These are phyloP conservation scores for Drosophila oshimai DNA, from an alignment of 1,140 invertebrate genomes.

Conservation along the genomic window DNA sequence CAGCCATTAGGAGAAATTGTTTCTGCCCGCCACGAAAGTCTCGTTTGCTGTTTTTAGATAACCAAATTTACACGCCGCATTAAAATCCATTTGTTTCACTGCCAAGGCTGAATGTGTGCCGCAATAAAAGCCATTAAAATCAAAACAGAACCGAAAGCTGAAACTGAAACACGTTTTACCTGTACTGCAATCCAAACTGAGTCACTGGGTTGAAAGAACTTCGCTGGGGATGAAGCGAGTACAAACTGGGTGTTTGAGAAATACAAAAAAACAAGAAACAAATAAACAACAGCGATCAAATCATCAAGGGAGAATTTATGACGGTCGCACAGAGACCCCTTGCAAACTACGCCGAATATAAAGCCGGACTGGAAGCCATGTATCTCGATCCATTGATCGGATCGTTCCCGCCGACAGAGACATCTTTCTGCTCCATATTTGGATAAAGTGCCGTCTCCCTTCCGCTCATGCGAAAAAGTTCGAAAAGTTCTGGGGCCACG, in stretches of 20 bases:
- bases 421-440: slow-evolving; percentile 31
- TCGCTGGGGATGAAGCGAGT: slow-evolving; percentile 21
- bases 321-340: slow-evolving; percentile 20
- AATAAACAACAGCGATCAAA: slow-evolving; percentile 17
- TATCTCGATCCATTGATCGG: slow-evolving; percentile 29
- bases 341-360: slow-evolving; percentile 29
- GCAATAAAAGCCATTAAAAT: slow-evolving; percentile 10
- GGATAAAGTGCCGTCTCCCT: slow-evolving; percentile 1
- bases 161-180: slow-evolving; percentile 53
- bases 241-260: slow-evolving; percentile 7
- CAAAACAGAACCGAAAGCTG: background rate
- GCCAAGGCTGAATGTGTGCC: slow-evolving; percentile 32
- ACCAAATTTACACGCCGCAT: slow-evolving; percentile 37
- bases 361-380: slow-evolving; percentile 7
- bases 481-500: slow-evolving; percentile 30
- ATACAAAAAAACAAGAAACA: background rate
- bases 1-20: slow-evolving; percentile 13
- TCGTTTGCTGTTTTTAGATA: slow-evolving; percentile 15
- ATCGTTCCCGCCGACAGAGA: slow-evolving; percentile 11
- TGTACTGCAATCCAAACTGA: slow-evolving; percentile 37
- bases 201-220: slow-evolving; percentile 57
- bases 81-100: slow-evolving; percentile 40
- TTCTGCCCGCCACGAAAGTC: background rate
- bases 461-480: background rate
- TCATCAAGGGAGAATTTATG: slow-evolving; percentile 36